Conservation (phyloP, 1,140 invertebrate genomes). For the Diorhabda sublineata region DNA sequence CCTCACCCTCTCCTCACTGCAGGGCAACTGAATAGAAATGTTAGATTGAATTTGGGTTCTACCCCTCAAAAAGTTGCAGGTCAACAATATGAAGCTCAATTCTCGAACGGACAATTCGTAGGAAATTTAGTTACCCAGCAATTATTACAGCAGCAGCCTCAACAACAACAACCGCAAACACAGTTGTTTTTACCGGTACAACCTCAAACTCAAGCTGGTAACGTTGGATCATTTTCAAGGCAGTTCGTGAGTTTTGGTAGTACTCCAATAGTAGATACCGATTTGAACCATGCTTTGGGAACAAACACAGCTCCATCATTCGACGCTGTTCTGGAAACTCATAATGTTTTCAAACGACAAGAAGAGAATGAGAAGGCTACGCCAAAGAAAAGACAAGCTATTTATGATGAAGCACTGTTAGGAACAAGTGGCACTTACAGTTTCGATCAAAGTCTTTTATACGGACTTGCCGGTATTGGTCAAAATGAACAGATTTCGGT, state of each 20-base stretch:
- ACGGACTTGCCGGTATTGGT: constrained; percentile 65
- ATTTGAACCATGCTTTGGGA: constrained; percentile 45
- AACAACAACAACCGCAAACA: constrained; percentile 1
- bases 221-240: constrained; percentile 23
- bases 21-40: constrained; percentile 61
- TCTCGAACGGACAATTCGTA: constrained; percentile 58
- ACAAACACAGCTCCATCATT: constrained; percentile 49
- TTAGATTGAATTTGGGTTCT: constrained; percentile 53
- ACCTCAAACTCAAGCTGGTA: constrained; percentile 5
- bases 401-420: constrained; percentile 60
- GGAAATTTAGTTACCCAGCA: constrained; percentile 50
- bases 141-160: constrained; percentile 10
- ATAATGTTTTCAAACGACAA: constrained; percentile 54
- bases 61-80: constrained; percentile 50
- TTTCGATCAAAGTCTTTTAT: constrained; percentile 52
- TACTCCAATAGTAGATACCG: constrained; percentile 24
- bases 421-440: constrained; percentile 52
- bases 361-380: constrained; percentile 38
- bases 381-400: constrained; percentile 60
- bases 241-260: constrained; percentile 22
- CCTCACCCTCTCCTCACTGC: constrained; percentile 61
- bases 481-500: constrained; percentile 55
- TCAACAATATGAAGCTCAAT: constrained; percentile 52
- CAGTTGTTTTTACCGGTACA: constrained; percentile 12
- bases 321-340: constrained; percentile 48